These are phyloP conservation scores for Rhamnusium bicolor DNA, from an alignment of 2,888 invertebrate species.

Conservation along the genomic window DNA sequence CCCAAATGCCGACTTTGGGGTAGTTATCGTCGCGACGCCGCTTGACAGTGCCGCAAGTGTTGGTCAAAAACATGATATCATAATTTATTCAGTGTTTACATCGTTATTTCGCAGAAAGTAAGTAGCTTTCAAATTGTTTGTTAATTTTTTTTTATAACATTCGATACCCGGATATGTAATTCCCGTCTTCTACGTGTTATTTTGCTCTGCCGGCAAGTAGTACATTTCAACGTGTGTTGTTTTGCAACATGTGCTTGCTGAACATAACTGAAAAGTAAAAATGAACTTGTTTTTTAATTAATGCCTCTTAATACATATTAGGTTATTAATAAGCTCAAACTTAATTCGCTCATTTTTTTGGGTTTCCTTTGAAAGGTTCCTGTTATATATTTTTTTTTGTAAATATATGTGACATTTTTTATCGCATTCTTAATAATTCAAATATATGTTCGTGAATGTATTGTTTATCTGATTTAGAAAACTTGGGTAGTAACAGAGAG, in stretches of 20 bases:
- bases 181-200: background rate
- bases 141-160: background rate
- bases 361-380: no score
- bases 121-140: background rate
- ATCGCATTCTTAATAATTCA: no score
- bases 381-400: no score
- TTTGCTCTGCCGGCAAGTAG: background rate
- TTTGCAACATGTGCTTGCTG: conserved; percentile 26
- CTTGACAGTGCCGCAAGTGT: conserved; percentile 31
- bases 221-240: conserved; percentile 11
- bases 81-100: conserved; percentile 32
- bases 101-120: conserved; percentile 20
- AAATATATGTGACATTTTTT: no score
- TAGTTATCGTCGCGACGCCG: conserved; percentile 36
- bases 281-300: no score
- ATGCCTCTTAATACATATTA: no score
- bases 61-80: conserved; percentile 26
- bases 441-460: no score
- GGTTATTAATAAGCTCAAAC: no score
- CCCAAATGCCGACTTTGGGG: conserved; percentile 19
- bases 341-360: no score
- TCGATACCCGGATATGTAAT: background rate
- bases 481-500: no score
- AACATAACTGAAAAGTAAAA: background rate
- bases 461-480: no score